Evolutionary conservation across 2,888 invertebrate genomes (phyloP), one percentile per base, ranked within the genome.

Genomic region (Microdon myrmicae): DNA sequence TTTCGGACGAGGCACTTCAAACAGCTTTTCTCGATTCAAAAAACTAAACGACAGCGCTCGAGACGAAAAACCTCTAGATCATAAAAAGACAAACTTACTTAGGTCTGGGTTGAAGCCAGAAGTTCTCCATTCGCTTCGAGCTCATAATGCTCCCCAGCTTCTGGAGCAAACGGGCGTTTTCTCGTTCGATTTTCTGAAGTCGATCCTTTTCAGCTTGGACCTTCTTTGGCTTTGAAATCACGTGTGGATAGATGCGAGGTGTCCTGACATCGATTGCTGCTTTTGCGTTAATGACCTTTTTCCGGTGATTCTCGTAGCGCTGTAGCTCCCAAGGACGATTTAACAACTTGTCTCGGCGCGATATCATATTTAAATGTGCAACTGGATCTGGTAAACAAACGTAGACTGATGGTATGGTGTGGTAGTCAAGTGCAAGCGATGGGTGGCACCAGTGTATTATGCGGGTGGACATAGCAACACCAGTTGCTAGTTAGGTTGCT

Each of bases 301-400:
- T 80, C 45, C 87, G 81, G 73, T 90, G 90, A 71, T 89, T 85
- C 69, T 85, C 84, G 76, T 84, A 90, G 59, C 87, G 82, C 67
- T 87, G 81, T 35, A 87, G 83, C 71, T 88, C 85, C 87, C 89
- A 90, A 1, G 90, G 90, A 67, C 85, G 83, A 45, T 85, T 82
- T 43, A 89, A 80, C 43, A 90, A 79, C 75, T 89, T 88, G 71
- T 90, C 89, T 70, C 87, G 81, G 56, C 86, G 82, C 4, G 89
- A 87, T 72, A 90, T 81, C 90, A 90, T 87, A n/a, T n/a, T n/a
- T n/a, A n/a, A n/a, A n/a, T n/a, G n/a, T n/a, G n/a, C n/a, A n/a
- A n/a, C n/a, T n/a, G n/a, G n/a, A n/a, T n/a, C n/a, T n/a, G n/a
- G n/a, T n/a, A n/a, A n/a, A n/a, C n/a, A n/a, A n/a, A n/a, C n/a